Percentiles rank a stretch among this genome's conserved stretches.
phyloP scores from a whole-genome alignment of 2,113 vertebrate species.

The Podarcis raffonei region DNA sequence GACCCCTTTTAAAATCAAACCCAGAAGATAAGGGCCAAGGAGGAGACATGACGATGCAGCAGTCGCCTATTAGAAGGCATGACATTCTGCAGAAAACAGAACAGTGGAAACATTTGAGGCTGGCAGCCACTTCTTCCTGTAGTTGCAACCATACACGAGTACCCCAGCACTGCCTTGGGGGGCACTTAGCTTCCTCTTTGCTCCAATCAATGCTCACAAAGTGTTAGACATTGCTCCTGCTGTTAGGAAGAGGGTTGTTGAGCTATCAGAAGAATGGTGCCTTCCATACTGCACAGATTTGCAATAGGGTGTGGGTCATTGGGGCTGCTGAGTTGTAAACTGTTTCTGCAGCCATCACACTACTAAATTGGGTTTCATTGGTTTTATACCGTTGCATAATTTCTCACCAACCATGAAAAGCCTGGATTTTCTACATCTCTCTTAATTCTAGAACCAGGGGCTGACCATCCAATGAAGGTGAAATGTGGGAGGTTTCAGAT shows the following conservation, averaged over 20 bases:
- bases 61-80: too few relatives aligned
- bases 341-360: background rate
- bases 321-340: background rate
- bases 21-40: background rate
- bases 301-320: background rate
- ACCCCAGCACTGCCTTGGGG: background rate
- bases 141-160: background rate
- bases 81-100: background rate
- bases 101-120: background rate
- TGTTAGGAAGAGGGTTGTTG: background rate
- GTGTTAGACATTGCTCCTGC: background rate
- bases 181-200: conserved; percentile 14
- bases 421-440: background rate
- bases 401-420: background rate
- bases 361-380: background rate
- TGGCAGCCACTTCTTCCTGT: background rate
- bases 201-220: background rate
- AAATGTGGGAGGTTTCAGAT: too few relatives aligned
- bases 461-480: too few relatives aligned
- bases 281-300: background rate
- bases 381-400: too few relatives aligned
- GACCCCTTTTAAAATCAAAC: background rate
- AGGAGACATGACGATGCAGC: background rate
- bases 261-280: background rate
- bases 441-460: too few relatives aligned